Evolutionary conservation across 2,797 vertebrate genomes (phyloP).

Genomic region (Scolopax rusticola): DNA sequence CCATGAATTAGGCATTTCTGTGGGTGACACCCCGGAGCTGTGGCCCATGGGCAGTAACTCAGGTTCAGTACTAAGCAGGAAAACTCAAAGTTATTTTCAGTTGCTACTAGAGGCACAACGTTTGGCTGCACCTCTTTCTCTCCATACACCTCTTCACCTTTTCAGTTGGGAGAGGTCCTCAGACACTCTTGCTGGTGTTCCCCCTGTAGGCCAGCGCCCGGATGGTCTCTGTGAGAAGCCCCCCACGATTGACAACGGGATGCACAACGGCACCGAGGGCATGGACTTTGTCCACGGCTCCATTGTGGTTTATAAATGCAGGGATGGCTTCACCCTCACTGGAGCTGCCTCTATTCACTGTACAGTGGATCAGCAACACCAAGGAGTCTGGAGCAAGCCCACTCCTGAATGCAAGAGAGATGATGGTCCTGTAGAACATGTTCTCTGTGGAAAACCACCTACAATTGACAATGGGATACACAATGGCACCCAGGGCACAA

Average conservation of each 20-base stretch:
- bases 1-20: not conserved
- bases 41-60: not conserved
- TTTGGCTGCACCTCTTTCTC: not conserved
- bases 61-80: not conserved
- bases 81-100: not conserved
- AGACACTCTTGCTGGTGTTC: not conserved
- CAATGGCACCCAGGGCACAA: not conserved
- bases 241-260: conserved; percentile 20
- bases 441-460: not conserved
- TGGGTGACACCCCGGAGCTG: not conserved
- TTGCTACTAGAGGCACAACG: not conserved
- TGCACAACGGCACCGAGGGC: not conserved
- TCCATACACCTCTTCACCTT: not conserved
- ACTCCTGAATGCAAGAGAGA: no score
- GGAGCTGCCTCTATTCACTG: conserved; percentile 45
- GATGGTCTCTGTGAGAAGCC: not conserved
- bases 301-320: conserved; percentile 43
- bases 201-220: not conserved
- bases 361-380: no score
- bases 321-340: not conserved
- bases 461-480: conserved; percentile 29
- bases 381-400: no score
- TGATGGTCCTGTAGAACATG: no score
- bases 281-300: not conserved
- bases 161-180: not conserved